Evolutionary conservation across 2,113 vertebrate genomes (phyloP).

Genomic region (Petroica traversi): DNA sequence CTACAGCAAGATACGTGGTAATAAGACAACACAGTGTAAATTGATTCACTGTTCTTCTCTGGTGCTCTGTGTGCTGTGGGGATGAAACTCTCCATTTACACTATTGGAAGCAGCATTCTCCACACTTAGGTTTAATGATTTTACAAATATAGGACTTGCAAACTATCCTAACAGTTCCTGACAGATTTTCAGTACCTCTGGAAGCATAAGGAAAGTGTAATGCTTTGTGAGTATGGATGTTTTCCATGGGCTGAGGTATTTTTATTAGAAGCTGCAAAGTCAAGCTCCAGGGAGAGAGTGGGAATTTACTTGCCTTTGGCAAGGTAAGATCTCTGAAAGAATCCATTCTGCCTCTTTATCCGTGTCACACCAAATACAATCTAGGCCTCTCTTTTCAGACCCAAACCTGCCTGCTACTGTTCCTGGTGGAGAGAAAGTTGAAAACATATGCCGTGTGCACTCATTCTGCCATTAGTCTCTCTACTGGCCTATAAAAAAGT

Average conservation of each 20-base stretch:
- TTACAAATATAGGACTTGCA: background rate
- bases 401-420: background rate
- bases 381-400: background rate
- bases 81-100: background rate
- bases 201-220: background rate
- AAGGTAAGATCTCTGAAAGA: background rate
- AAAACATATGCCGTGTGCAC: background rate
- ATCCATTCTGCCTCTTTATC: background rate
- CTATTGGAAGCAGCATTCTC: background rate
- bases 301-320: background rate
- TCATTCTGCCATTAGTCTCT: background rate
- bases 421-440: background rate
- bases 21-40: background rate
- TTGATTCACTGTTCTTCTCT: background rate
- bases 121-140: background rate
- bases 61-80: background rate
- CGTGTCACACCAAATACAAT: background rate
- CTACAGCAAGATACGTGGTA: background rate
- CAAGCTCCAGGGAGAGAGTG: background rate
- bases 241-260: background rate
- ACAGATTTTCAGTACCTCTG: background rate
- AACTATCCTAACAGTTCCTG: background rate
- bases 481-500: background rate
- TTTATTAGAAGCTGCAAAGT: background rate
- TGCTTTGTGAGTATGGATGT: background rate